Conservation (phyloP, 2,797 vertebrate species). For the Enteromius radiatus region DNA sequence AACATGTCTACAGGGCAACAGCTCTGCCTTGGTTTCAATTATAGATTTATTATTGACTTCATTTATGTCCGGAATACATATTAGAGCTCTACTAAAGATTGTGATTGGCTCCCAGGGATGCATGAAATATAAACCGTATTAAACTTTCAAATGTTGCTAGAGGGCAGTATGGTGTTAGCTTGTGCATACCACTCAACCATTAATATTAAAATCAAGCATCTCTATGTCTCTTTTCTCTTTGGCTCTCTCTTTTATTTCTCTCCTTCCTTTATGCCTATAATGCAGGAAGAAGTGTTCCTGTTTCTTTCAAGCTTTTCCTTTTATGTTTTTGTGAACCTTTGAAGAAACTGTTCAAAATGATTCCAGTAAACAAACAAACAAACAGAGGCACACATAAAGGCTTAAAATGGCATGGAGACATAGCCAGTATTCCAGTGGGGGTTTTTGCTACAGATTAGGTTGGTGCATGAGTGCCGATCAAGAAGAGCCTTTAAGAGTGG, state of each 20-base stretch:
- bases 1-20: not conserved
- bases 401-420: not conserved
- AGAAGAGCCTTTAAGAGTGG: not conserved
- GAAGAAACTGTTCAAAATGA: slow-evolving; percentile 11
- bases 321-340: slow-evolving; percentile 17
- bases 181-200: slow-evolving; percentile 25
- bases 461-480: not conserved
- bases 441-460: slow-evolving; percentile 11
- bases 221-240: slow-evolving; percentile 24
- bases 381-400: not conserved
- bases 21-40: slow-evolving; percentile 9
- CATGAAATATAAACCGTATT: slow-evolving; percentile 23
- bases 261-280: slow-evolving; percentile 5
- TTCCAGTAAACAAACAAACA: slow-evolving; percentile 34
- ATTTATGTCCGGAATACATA: slow-evolving; percentile 19
- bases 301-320: slow-evolving; percentile 5
- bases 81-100: slow-evolving; percentile 3
- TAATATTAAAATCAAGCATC: slow-evolving; percentile 21
- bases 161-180: slow-evolving; percentile 61
- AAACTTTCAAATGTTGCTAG: slow-evolving; percentile 55
- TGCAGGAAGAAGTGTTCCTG: not conserved
- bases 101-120: not conserved
- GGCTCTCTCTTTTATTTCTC: not conserved
- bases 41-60: not conserved
- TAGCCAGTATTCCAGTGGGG: slow-evolving; percentile 1